These are phyloP conservation scores for Diaphora mendica DNA, from an alignment of 2,888 invertebrate species.

Conservation along the genomic window DNA sequence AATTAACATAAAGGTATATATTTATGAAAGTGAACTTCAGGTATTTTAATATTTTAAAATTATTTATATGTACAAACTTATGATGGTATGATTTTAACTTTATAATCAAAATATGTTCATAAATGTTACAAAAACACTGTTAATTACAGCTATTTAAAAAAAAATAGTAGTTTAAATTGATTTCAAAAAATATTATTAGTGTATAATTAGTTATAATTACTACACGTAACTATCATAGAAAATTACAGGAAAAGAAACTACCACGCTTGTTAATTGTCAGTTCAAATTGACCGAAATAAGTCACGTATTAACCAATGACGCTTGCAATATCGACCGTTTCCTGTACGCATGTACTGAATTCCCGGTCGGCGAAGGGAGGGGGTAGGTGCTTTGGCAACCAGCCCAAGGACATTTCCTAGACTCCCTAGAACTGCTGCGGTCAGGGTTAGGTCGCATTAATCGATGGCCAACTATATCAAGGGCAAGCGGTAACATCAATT, in stretches of 20 bases:
- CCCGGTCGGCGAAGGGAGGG: slow-evolving; percentile 39
- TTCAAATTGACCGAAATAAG: slow-evolving; percentile 48
- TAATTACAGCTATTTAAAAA: background rate
- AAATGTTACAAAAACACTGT: no score
- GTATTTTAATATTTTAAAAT: background rate
- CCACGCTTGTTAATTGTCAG: slow-evolving; percentile 46
- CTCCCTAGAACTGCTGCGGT: slow-evolving; percentile 74
- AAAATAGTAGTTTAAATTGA: background rate
- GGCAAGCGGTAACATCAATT: slow-evolving; percentile 23
- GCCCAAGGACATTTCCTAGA: slow-evolving; percentile 79
- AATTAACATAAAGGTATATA: background rate
- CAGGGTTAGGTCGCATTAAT: slow-evolving; percentile 67
- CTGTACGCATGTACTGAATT: slow-evolving; percentile 59
- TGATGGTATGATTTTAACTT: background rate
- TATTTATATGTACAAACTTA: background rate
- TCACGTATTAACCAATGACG: slow-evolving; percentile 45
- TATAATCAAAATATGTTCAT: background rate
- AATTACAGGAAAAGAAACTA: slow-evolving; percentile 42
- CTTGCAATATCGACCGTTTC: slow-evolving; percentile 73
- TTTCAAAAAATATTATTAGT: slow-evolving; percentile 15
- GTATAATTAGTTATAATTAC: slow-evolving; percentile 16
- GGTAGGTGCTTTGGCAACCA: slow-evolving; percentile 61
- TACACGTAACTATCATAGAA: slow-evolving; percentile 21
- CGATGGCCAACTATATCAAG: slow-evolving; percentile 46
- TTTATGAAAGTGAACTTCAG: background rate